phyloP scores from a whole-genome alignment of 1,140 invertebrate genomes.

The Steinernema feltiae region DNA sequence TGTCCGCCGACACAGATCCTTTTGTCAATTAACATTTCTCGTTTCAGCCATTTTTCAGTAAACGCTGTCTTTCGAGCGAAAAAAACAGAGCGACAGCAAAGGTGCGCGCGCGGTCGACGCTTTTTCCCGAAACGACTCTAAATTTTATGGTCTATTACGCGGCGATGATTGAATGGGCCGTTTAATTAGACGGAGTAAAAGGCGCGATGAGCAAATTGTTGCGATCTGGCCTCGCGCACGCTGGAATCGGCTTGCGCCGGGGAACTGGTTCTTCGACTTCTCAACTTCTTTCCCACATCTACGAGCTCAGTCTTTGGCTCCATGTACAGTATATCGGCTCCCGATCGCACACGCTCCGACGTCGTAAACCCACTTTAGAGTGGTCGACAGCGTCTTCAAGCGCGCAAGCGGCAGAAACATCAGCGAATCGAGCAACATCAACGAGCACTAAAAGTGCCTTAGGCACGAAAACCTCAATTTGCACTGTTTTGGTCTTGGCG shows the following conservation, averaged over 20 bases:
- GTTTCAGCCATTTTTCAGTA: neutral
- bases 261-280: neutral
- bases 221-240: slow-evolving; percentile 10
- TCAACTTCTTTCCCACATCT: neutral
- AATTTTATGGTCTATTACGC: slow-evolving; percentile 14
- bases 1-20: too few relatives aligned
- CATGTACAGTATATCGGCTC: too few relatives aligned
- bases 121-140: slow-evolving; percentile 9
- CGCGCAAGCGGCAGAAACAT: neutral
- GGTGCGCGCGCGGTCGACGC: neutral
- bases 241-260: neutral
- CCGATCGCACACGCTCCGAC: neutral
- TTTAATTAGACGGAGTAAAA: slow-evolving; percentile 12
- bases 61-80: neutral
- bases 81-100: neutral
- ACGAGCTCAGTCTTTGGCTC: neutral
- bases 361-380: neutral
- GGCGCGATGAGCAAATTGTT: slow-evolving; percentile 13
- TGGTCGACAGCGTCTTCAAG: neutral
- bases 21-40: too few relatives aligned
- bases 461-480: neutral
- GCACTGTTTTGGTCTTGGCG: neutral
- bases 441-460: neutral
- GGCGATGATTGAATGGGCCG: slow-evolving; percentile 11
- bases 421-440: neutral